Base-by-base conservation (phyloP, 2,797 vertebrate genomes). In the Malurus splendens region DNA sequence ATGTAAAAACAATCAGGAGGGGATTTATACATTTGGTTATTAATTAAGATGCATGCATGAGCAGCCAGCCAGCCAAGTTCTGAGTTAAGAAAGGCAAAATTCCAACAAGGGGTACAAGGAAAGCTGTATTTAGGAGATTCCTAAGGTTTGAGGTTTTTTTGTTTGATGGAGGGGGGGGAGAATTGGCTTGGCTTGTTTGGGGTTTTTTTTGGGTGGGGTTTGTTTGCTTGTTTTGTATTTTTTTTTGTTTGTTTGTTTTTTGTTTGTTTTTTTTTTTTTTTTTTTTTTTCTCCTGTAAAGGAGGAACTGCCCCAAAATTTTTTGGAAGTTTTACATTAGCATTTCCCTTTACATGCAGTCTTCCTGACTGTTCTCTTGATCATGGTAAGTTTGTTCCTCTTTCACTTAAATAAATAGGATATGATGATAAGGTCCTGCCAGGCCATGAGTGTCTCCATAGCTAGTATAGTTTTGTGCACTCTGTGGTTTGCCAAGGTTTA, bases 11-110 rank as follows among this genome's bases (percentile, higher is more conserved):
- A 86, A 90, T 92, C 92, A 73, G 47, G 55, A 93, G 92, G 90
- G 92, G 88, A 94, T 96, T 92, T 93, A 89, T 30, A 93, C 27
- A 87, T 95, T 95, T 93, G 82, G 87, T 93, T 92, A 82, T 95
- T 96, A 96, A 96, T 95, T 94, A 95, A 85, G 87, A 94, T 70
- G 81, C 67, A 90, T 87, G 64, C 85, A 83, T 92, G 91, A 95
- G 91, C 89, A 95, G 90, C 44, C 59, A 94, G 87, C 39, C 70
- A 92, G 86, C 10, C 27, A 90, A 93, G 51, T 87, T 92, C 65
- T 42, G 38, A 62, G 44, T 71, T 85, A 86, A 81, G 74, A 65
- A 79, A 71, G 42, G 32, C 25, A 64, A 86, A 92, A 62, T 85
- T 87, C 75, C 65, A 94, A 55, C 18, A 61, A 72, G 39, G 25